Percentiles rank a stretch among this genome's conserved stretches.
Evolutionary conservation across 53 echinoderm and acorn worm species (phyloP).

Genomic region (Stichopus horrens): DNA sequence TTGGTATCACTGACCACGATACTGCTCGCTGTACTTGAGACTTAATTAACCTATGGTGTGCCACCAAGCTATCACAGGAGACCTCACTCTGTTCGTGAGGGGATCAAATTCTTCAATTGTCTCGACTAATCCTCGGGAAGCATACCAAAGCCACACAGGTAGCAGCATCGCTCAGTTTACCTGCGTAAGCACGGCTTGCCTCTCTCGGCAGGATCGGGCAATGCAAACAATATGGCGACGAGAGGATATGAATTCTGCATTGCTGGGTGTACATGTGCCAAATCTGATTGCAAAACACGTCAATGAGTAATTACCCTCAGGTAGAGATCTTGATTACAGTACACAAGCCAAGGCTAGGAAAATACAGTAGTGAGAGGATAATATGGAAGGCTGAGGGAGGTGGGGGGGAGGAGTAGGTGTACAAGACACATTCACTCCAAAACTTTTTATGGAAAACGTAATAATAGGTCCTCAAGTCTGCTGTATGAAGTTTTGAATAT

Average conservation of each 20-base stretch:
- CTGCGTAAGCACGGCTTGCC: constrained; percentile 12
- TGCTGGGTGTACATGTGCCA: too few species aligned
- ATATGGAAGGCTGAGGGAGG: neutral
- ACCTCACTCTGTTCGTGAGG: constrained; percentile 11
- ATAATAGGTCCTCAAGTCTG: too few species aligned
- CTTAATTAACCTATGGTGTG: constrained; percentile 43
- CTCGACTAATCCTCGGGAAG: constrained; percentile 14
- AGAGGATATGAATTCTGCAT: too few species aligned
- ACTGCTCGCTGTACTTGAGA: constrained; percentile 16
- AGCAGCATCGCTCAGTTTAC: constrained; percentile 30
- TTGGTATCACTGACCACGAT: constrained; percentile 7
- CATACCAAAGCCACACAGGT: constrained; percentile 6
- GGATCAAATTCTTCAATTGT: constrained; percentile 18
- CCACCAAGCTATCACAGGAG: constrained; percentile 4
- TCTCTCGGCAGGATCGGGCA: constrained; percentile 7
- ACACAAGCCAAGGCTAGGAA: neutral
- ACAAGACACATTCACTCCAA: neutral
- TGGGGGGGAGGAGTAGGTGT: neutral
- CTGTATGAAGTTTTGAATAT: too few species aligned
- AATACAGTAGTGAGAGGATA: neutral
- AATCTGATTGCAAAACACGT: too few species aligned
- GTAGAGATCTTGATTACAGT: too few species aligned
- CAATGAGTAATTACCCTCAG: too few species aligned
- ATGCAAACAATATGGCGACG: too few species aligned
- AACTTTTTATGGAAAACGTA: too few species aligned